phyloP scores from a whole-genome alignment of 2,888 invertebrate species.

The Kuschelorhynchus macadamiae region DNA sequence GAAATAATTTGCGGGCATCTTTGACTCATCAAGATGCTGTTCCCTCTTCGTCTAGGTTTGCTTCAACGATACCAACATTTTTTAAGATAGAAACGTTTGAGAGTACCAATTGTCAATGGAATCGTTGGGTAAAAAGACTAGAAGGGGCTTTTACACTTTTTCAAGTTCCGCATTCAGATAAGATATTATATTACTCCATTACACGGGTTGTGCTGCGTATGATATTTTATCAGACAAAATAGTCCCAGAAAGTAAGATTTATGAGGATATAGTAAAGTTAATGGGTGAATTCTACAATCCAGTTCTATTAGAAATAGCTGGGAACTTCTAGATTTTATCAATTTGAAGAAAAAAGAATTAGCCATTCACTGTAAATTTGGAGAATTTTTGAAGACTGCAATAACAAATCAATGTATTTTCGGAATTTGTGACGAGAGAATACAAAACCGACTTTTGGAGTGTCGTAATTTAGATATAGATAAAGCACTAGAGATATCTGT shows the following conservation, averaged over 20 bases:
- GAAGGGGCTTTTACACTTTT: slow-evolving; percentile 41
- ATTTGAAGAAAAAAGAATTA: slow-evolving; percentile 51
- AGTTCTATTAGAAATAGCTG: slow-evolving; percentile 53
- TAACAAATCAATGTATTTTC: slow-evolving; percentile 55
- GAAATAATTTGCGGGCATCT: too few relatives aligned
- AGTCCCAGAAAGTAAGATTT: slow-evolving; percentile 26
- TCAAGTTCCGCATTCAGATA: slow-evolving; percentile 14
- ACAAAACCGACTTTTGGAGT: slow-evolving; percentile 55
- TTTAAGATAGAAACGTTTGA: slow-evolving; percentile 31
- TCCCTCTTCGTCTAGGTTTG: too few relatives aligned
- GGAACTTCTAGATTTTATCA: slow-evolving; percentile 56
- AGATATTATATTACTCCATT: slow-evolving; percentile 31
- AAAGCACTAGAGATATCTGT: slow-evolving; percentile 53
- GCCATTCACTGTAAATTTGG: slow-evolving; percentile 54
- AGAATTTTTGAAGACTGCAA: slow-evolving; percentile 53
- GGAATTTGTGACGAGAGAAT: slow-evolving; percentile 44
- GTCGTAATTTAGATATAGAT: slow-evolving; percentile 50
- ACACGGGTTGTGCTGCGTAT: slow-evolving; percentile 35
- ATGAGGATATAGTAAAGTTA: slow-evolving; percentile 18
- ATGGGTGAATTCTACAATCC: slow-evolving; percentile 43
- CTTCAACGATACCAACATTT: slow-evolving; percentile 8
- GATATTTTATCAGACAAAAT: slow-evolving; percentile 48
- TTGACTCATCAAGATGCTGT: too few relatives aligned
- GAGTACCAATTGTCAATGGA: slow-evolving; percentile 14
- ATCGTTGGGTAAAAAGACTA: slow-evolving; percentile 37